Conservation (phyloP, 2,797 vertebrate genomes). For the Hyperoplus lanceolatus region DNA sequence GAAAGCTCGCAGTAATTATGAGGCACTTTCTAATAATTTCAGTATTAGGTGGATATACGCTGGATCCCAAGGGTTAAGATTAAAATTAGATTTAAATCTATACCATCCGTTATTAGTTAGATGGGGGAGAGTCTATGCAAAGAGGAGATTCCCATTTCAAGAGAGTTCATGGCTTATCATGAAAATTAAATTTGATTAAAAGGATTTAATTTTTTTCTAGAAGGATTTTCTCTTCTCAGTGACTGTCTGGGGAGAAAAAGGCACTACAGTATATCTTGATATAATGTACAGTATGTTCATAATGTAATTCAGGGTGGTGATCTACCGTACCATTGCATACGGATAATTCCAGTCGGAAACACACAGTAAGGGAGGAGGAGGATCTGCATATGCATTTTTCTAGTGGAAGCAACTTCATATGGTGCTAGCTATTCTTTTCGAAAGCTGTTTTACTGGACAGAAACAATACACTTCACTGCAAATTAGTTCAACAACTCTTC, state of each 20-base stretch:
- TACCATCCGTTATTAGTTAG: slow-evolving; percentile 45
- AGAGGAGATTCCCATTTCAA: slow-evolving; percentile 7
- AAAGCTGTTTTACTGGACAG: slow-evolving; percentile 25
- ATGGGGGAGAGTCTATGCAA: slow-evolving; percentile 13
- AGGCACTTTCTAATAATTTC: slow-evolving; percentile 53
- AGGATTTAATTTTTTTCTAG: slow-evolving; percentile 31
- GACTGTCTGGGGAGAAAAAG: slow-evolving; percentile 7
- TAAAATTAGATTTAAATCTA: slow-evolving; percentile 57
- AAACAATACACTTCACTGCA: slow-evolving; percentile 47
- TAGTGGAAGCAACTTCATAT: slow-evolving; percentile 14
- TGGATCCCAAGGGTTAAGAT: slow-evolving; percentile 43
- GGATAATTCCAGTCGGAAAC: slow-evolving; percentile 2
- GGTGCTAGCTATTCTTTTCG: slow-evolving; percentile 32
- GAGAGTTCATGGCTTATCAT: slow-evolving; percentile 51
- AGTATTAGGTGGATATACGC: slow-evolving; percentile 37
- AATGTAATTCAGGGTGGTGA: not conserved
- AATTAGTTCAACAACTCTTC: slow-evolving; percentile 65
- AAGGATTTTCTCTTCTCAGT: slow-evolving; percentile 25
- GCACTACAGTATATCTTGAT: not conserved
- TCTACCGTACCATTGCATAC: not conserved
- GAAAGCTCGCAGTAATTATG: slow-evolving; percentile 48
- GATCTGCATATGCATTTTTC: slow-evolving; percentile 17
- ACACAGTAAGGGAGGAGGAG: not conserved
- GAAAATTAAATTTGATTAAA: slow-evolving; percentile 27
- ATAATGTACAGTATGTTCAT: slow-evolving; percentile 21